Evolutionary conservation across 2,888 invertebrate genomes (phyloP), one percentile per base, ranked within the genome.

Genomic region (Augiades crinisus): DNA sequence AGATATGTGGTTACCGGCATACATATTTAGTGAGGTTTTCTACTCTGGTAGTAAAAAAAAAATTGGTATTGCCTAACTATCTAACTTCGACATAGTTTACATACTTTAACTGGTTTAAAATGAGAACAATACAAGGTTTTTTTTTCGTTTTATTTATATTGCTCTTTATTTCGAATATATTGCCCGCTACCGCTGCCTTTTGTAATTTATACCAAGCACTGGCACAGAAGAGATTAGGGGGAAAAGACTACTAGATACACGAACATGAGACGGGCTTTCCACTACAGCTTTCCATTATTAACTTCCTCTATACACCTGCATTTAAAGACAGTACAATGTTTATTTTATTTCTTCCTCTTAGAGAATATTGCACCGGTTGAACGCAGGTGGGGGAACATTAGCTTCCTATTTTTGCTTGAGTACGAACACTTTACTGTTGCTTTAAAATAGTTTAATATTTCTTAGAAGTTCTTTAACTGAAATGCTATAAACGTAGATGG

Each of bases 271-370:
- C 72, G 62, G 67, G 73, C 77, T 80, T 75, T 75, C 74, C 71
- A 76, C 78, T 75, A 70, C 73, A 70, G 80, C 80, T 79, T 75
- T 81, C 78, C 81, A 82, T 83, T 65, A 63, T 63, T 85, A 83
- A 82, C 81, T 83, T 81, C 74, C 78, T 76, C 76, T 78, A 78
- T 81, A 71, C 76, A 79, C 79, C 75, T 82, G 79, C 78, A 78
- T 78, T 80, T 81, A 78, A 81, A 83, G 78, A 78, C 77, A 73
- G 67, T 67, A 70, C 69, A 66, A 71, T 22, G 38, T 62, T 62
- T 62, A 60, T 64, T 64, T 63, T 63, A 54, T 54, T 38, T 44
- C 22, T 41, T 47, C 14, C 36, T 46, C 12, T 40, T 17, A 43
- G 41, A 36, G 36, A 45, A 43, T 53, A 47, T 44, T 45, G 37